Evolutionary conservation across 2,888 invertebrate genomes (phyloP).

Genomic region (Seira ritae): DNA sequence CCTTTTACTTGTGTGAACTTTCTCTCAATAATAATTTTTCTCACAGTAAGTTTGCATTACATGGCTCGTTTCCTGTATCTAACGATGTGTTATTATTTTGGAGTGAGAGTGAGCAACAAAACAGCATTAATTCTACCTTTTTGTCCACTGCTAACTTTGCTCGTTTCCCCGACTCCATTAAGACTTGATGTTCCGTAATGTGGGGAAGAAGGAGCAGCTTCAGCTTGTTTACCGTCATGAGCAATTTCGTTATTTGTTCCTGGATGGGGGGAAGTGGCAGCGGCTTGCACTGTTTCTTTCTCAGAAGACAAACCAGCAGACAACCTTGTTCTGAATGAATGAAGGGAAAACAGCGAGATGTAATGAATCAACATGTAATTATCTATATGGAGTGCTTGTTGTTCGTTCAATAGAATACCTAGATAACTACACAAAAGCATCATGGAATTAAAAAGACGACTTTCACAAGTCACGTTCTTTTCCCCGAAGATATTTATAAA

Average conservation of each 20-base stretch:
- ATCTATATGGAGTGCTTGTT: not conserved
- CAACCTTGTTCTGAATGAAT: not conserved
- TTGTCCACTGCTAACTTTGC: constrained; percentile 37
- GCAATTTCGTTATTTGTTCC: constrained; percentile 35
- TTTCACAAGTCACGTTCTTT: too few species aligned
- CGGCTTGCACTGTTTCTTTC: not conserved
- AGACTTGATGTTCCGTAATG: not conserved
- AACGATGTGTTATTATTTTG: not conserved
- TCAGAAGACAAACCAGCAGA: not conserved
- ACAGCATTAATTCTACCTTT: constrained; percentile 28
- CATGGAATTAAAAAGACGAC: too few species aligned
- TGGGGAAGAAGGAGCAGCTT: not conserved
- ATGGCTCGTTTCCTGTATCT: not conserved
- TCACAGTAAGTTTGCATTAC: not conserved
- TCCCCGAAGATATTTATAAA: too few species aligned
- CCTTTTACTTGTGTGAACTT: not conserved
- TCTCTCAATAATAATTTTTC: not conserved
- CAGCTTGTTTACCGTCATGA: constrained; percentile 19
- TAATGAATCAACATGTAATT: not conserved
- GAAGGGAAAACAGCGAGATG: not conserved
- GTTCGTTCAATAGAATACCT: too few species aligned
- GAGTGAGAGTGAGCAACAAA: not conserved
- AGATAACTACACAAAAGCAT: too few species aligned
- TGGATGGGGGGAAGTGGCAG: not conserved
- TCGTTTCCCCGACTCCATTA: constrained; percentile 27